Base-by-base conservation (phyloP, 1,140 invertebrate genomes). In the Meloidogyne hapla region DNA sequence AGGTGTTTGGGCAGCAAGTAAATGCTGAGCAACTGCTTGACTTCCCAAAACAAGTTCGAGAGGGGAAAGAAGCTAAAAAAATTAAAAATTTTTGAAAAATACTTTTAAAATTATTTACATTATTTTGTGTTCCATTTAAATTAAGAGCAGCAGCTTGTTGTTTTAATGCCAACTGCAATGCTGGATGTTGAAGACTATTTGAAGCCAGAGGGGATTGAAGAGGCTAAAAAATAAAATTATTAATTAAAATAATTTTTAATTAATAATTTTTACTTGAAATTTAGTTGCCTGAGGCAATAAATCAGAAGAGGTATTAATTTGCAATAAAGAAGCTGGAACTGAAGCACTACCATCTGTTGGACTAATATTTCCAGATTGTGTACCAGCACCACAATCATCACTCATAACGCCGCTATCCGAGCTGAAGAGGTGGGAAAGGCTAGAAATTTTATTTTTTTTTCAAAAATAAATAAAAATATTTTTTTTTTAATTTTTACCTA, bases 321-420 rank as follows among this genome's bases (percentile, higher is more conserved):
- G 45, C 42, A 73, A 10, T 40, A 73, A 62, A 28, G 70, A 64
- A 61, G 56, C 70, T 33, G 56, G 61, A 33, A 21, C 40, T 61
- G 40, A 64, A 1, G 70, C 56, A 1, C 48, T 61, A 33, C 61
- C 23, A 23, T 73, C 21, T 21, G 56, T 62, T 33, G 70, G 70
- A 13, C 40, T 56, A 56, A 56, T 56, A 56, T 74, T 18, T 25
- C 48, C 61, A 28, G 61, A 25, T 62, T 77, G 74, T n/a, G 48
- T 40, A 63, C 45, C 28, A 15, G 8, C 18, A 56, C 63, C 21
- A 12, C 69, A 61, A 12, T 73, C 70, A 38, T 73, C 70, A 21
- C 45, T 61, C 70, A 73, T 73, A 15, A 73, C 56, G 6, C 70
- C 70, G 23, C 56, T 73, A n/a, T 73, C 70, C 1, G 70, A 73